A percentile compares a stretch with the other conserved stretches of the same genome.
These are phyloP conservation scores for Molanna angustata DNA, from an alignment of 2,888 invertebrate species.

Conservation along the genomic window DNA sequence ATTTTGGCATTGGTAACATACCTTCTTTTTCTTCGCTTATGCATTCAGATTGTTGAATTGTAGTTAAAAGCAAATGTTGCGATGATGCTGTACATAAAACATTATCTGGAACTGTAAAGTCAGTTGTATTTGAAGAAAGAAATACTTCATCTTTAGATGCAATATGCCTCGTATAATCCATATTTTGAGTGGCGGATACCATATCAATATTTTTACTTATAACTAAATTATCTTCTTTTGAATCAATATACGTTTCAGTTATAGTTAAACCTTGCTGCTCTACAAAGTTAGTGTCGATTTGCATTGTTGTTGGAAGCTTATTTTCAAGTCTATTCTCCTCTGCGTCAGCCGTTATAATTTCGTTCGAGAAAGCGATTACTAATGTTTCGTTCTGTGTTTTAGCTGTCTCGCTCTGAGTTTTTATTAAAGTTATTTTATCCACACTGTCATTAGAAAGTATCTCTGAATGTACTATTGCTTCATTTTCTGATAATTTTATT, in stretches of 20 bases:
- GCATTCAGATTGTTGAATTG: slow-evolving; percentile 51
- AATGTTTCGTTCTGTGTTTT: slow-evolving; percentile 50
- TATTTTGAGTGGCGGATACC: slow-evolving; percentile 41
- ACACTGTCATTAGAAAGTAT: slow-evolving; percentile 50
- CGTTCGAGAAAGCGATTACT: slow-evolving; percentile 56
- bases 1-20: slow-evolving; percentile 39
- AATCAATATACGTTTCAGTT: slow-evolving; percentile 55
- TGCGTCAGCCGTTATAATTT: slow-evolving; percentile 57
- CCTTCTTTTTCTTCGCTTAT: slow-evolving; percentile 53
- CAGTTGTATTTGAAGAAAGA: slow-evolving; percentile 41
- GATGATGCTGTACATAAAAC: slow-evolving; percentile 38
- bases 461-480: slow-evolving; percentile 59
- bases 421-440: slow-evolving; percentile 44
- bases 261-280: slow-evolving; percentile 53
- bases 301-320: slow-evolving; percentile 46
- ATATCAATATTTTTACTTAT: slow-evolving; percentile 43
- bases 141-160: slow-evolving; percentile 45
- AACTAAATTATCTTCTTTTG: slow-evolving; percentile 51
- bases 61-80: slow-evolving; percentile 44
- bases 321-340: slow-evolving; percentile 49
- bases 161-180: slow-evolving; percentile 48
- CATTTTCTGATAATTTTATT: slow-evolving; percentile 47
- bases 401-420: slow-evolving; percentile 42
- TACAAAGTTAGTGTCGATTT: slow-evolving; percentile 44
- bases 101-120: slow-evolving; percentile 39